Evolutionary conservation across 2,797 vertebrate genomes (phyloP).

Genomic region (Argya squamiceps): DNA sequence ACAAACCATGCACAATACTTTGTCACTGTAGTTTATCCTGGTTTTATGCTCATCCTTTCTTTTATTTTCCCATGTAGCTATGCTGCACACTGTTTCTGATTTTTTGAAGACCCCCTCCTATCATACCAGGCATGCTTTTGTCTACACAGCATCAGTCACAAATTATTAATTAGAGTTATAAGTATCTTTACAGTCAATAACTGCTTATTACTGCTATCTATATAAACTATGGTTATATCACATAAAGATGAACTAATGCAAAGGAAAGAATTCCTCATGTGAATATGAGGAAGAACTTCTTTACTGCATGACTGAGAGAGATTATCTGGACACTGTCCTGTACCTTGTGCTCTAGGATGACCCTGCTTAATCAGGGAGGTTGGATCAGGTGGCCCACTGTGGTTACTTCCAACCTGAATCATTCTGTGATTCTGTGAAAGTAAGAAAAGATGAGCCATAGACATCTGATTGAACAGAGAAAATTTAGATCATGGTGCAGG

Average conservation of each 20-base stretch:
- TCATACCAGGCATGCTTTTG: neutral
- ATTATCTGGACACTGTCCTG: neutral
- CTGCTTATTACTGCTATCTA: neutral
- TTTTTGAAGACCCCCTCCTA: neutral
- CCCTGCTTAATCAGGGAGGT: neutral
- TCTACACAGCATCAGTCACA: neutral
- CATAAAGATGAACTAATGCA: neutral
- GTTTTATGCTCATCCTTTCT: neutral
- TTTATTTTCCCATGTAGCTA: neutral
- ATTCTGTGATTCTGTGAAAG: neutral
- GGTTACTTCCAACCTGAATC: neutral
- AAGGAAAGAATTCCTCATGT: neutral
- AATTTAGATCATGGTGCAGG: neutral
- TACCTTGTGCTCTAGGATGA: neutral
- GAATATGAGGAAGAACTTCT: neutral
- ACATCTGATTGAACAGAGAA: neutral
- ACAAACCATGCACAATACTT: neutral
- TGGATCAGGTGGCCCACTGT: neutral
- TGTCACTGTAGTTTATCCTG: neutral
- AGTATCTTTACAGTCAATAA: neutral
- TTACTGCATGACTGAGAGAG: neutral
- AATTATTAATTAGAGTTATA: neutral
- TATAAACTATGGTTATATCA: neutral
- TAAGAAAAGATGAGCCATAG: neutral
- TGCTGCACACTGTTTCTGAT: rapidly evolving